A percentile compares a stretch with the other conserved stretches of the same genome.
Conservation (phyloP, 1,140 invertebrate genomes). For the Drosophila persimilis region DNA sequence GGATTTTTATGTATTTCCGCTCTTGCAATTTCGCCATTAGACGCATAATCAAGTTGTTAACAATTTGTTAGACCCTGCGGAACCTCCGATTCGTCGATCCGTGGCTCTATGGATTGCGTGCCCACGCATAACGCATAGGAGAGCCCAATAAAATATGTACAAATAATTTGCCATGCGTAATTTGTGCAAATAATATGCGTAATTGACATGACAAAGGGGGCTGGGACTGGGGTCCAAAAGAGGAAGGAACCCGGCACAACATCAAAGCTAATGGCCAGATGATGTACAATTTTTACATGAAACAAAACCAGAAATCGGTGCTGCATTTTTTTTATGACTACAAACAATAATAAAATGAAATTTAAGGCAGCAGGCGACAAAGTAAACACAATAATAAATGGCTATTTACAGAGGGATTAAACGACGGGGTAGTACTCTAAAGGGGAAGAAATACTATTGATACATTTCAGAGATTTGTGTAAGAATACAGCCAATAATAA, state of each 20-base stretch:
- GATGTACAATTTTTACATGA: slow-evolving; percentile 47
- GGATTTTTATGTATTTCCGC: slow-evolving; percentile 32
- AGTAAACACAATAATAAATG: slow-evolving; percentile 70
- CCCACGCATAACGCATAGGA: slow-evolving; percentile 52
- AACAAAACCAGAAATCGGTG: slow-evolving; percentile 55
- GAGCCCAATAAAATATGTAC: slow-evolving; percentile 70
- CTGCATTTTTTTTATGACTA: slow-evolving; percentile 58
- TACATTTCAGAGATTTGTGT: no score
- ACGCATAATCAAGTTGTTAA: slow-evolving; percentile 79
- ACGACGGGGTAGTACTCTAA: slow-evolving; percentile 31
- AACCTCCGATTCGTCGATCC: slow-evolving; percentile 37
- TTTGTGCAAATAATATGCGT: slow-evolving; percentile 81
- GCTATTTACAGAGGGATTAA: slow-evolving; percentile 1
- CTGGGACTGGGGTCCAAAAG: neutral
- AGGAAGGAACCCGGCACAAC: slow-evolving; percentile 45
- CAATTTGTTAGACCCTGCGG: slow-evolving; percentile 68
- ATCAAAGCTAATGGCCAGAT: slow-evolving; percentile 60
- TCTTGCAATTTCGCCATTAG: slow-evolving; percentile 69
- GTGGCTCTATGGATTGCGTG: slow-evolving; percentile 46
- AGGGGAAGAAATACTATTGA: no score
- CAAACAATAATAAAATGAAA: slow-evolving; percentile 61
- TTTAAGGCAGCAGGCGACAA: slow-evolving; percentile 71
- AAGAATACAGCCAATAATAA: no score
- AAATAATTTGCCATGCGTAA: slow-evolving; percentile 77
- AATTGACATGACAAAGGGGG: slow-evolving; percentile 42